Conservation (phyloP, 2,888 invertebrate genomes). For the Phymatocera aterrima region DNA sequence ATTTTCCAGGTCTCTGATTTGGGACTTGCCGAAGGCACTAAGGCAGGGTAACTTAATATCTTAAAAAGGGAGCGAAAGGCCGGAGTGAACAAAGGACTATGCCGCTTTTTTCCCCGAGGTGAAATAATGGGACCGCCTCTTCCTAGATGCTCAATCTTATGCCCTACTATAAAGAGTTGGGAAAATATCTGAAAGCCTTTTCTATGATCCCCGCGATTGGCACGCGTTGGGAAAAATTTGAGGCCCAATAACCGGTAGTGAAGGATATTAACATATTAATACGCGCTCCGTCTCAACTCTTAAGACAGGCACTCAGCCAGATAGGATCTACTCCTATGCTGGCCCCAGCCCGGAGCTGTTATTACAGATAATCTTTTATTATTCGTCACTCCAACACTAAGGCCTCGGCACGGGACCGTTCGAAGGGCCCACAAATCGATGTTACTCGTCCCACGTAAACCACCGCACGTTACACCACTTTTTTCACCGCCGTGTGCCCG, state of each 20-base stretch:
- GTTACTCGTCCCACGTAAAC: constrained; percentile 23
- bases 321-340: constrained; percentile 46
- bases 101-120: constrained; percentile 3
- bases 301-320: constrained; percentile 49
- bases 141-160: constrained; percentile 1
- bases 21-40: background rate
- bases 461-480: background rate
- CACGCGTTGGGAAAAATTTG: constrained; percentile 30
- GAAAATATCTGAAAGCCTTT: background rate
- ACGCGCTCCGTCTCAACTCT: constrained; percentile 54
- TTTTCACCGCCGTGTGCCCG: background rate
- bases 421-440: constrained; percentile 45
- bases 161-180: background rate
- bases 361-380: constrained; percentile 56
- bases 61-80: background rate
- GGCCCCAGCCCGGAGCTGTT: constrained; percentile 49
- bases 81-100: constrained; percentile 24
- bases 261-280: constrained; percentile 71
- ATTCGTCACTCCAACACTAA: constrained; percentile 56
- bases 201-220: background rate
- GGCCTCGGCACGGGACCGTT: constrained; percentile 45
- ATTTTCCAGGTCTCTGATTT: background rate
- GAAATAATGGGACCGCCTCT: background rate
- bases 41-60: background rate
- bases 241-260: constrained; percentile 65